phyloP scores from a whole-genome alignment of 2,888 invertebrate genomes.

The Dasysyrphus albostriatus region DNA sequence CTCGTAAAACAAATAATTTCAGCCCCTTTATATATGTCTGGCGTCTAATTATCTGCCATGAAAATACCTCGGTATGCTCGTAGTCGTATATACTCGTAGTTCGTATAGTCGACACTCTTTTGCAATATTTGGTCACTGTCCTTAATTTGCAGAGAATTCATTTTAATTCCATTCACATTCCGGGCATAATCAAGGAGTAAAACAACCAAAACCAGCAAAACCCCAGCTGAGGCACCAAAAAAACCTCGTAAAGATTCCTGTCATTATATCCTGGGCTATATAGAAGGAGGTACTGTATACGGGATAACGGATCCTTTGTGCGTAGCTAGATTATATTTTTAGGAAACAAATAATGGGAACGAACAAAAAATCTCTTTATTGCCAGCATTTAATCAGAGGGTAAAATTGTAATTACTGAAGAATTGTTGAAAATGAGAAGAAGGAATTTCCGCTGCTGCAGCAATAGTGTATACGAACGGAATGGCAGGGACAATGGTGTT shows the following conservation, averaged over 20 bases:
- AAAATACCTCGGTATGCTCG: conserved; percentile 15
- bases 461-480: background rate
- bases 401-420: conserved; percentile 52
- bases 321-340: conserved; percentile 28
- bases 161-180: conserved; percentile 69
- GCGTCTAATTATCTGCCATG: conserved; percentile 59
- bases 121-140: conserved; percentile 51
- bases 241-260: conserved; percentile 61
- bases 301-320: conserved; percentile 27
- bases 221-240: conserved; percentile 10
- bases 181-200: conserved; percentile 62
- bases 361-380: conserved; percentile 59
- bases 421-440: conserved; percentile 21
- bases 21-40: conserved; percentile 44
- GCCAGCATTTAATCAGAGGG: conserved; percentile 59
- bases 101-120: background rate
- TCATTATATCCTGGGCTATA: conserved; percentile 48
- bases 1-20: conserved; percentile 58
- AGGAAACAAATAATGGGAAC: conserved; percentile 33
- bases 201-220: conserved; percentile 52
- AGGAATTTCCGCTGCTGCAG: background rate
- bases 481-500: background rate
- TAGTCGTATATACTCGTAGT: background rate
- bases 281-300: background rate
- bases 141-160: conserved; percentile 64